These are phyloP conservation scores for Trichechus manatus DNA, from an alignment of 2,113 vertebrate genomes.

Conservation along the genomic window DNA sequence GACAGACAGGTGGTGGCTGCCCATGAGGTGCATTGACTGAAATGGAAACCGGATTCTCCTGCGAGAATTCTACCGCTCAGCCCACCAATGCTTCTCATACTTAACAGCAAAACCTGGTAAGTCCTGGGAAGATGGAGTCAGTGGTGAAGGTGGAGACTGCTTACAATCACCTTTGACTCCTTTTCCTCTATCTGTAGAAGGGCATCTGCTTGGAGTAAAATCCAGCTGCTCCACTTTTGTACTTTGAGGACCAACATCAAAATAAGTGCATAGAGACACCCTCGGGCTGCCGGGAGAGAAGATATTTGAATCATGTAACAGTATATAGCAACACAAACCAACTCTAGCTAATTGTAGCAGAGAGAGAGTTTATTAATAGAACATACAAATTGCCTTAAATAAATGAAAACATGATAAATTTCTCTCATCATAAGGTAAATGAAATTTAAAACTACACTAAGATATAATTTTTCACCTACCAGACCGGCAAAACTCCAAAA, in stretches of 20 bases:
- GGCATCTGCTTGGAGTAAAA: not conserved
- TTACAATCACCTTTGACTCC: not conserved
- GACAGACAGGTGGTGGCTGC: not conserved
- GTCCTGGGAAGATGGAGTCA: not conserved
- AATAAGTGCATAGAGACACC: not conserved
- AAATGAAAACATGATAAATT: slow-evolving; percentile 44
- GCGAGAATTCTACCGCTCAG: not conserved
- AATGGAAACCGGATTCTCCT: not conserved
- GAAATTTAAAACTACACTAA: slow-evolving; percentile 40
- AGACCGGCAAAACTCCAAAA: not conserved
- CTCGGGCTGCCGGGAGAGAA: not conserved
- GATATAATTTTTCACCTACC: not conserved
- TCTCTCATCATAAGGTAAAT: slow-evolving; percentile 20
- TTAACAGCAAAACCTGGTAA: not conserved
- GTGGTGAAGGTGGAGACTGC: not conserved
- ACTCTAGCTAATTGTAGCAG: slow-evolving; percentile 9
- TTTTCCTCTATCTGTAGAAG: not conserved
- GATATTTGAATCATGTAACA: not conserved
- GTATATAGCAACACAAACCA: not conserved
- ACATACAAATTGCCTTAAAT: not conserved
- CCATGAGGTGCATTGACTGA: not conserved
- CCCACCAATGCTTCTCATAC: not conserved
- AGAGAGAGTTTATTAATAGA: slow-evolving; percentile 14
- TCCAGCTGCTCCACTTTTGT: not conserved
- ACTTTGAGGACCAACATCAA: not conserved